Percentiles rank a stretch among this genome's conserved stretches.
These are phyloP conservation scores for Hesperia comma DNA, from an alignment of 2,888 invertebrate species.

Conservation along the genomic window DNA sequence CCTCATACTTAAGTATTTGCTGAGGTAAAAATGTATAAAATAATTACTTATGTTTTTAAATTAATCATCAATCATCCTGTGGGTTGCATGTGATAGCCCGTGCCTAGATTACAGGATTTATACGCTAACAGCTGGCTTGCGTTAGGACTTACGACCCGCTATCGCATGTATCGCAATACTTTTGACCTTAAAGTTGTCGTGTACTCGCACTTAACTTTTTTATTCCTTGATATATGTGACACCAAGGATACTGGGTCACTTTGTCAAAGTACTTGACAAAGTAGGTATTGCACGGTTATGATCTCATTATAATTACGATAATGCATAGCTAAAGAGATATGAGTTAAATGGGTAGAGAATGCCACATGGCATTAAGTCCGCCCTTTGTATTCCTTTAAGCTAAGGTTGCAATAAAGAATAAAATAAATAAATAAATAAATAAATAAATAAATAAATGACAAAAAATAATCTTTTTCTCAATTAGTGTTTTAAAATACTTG, in stretches of 20 bases:
- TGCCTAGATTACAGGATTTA: slow-evolving; percentile 68
- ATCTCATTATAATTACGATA: no score
- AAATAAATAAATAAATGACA: no score
- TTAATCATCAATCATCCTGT: slow-evolving; percentile 51
- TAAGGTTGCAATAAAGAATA: no score
- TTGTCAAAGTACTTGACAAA: no score
- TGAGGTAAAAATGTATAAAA: neutral
- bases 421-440: no score
- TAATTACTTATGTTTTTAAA: neutral
- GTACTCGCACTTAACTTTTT: slow-evolving; percentile 45
- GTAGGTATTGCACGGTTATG: no score
- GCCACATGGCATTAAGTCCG: no score
- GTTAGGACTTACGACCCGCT: slow-evolving; percentile 42
- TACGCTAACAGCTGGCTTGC: slow-evolving; percentile 52
- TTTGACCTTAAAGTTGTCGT: slow-evolving; percentile 58
- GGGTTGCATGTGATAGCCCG: slow-evolving; percentile 44
- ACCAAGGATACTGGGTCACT: neutral
- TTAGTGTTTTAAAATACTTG: no score
- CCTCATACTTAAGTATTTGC: neutral
- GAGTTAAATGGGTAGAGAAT: no score
- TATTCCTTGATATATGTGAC: neutral
- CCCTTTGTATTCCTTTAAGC: no score
- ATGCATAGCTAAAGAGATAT: no score
- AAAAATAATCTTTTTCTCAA: no score
- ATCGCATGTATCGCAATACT: slow-evolving; percentile 60